Percentiles rank a stretch among this genome's conserved stretches.
Evolutionary conservation across 23 tunicate genomes (phyloP).

Genomic region (Pegea sp.): DNA sequence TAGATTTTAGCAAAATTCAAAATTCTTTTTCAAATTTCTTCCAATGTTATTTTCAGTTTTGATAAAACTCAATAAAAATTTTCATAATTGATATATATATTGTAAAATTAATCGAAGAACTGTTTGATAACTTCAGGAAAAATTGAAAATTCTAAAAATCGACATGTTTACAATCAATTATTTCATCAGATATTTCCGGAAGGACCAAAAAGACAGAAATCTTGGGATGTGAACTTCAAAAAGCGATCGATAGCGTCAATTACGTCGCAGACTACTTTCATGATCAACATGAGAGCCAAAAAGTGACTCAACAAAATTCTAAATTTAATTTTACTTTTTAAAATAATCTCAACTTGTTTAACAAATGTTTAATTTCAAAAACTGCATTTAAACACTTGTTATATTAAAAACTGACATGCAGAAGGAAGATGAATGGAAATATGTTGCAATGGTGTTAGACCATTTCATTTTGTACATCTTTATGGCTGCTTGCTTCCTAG

Average conservation of each 20-base stretch:
- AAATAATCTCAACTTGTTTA: neutral
- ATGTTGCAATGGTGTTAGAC: slow-evolving; percentile 92
- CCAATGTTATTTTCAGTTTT: neutral
- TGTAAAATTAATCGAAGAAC: neutral
- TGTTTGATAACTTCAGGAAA: neutral
- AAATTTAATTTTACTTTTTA: neutral
- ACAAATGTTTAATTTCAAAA: no score
- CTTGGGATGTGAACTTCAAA: slow-evolving; percentile 45
- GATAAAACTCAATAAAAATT: neutral
- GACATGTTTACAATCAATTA: neutral
- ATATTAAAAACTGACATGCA: slow-evolving; percentile 1
- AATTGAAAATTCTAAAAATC: neutral
- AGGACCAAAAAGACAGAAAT: slow-evolving; percentile 8
- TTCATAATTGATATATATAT: neutral
- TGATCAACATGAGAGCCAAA: slow-evolving; percentile 71
- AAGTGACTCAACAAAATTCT: slow-evolving; percentile 10
- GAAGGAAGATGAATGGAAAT: slow-evolving; percentile 97
- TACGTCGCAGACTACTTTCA: slow-evolving; percentile 60
- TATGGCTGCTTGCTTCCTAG: slow-evolving; percentile 55
- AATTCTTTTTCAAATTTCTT: neutral
- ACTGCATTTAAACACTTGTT: no score
- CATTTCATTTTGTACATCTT: slow-evolving; percentile 84
- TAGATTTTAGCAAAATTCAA: no score
- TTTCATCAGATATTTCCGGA: slow-evolving; percentile 45
- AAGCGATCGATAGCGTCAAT: slow-evolving; percentile 71